Evolutionary conservation across 2,797 vertebrate species (phyloP).

Genomic region (Ambastaia sidthimunki): DNA sequence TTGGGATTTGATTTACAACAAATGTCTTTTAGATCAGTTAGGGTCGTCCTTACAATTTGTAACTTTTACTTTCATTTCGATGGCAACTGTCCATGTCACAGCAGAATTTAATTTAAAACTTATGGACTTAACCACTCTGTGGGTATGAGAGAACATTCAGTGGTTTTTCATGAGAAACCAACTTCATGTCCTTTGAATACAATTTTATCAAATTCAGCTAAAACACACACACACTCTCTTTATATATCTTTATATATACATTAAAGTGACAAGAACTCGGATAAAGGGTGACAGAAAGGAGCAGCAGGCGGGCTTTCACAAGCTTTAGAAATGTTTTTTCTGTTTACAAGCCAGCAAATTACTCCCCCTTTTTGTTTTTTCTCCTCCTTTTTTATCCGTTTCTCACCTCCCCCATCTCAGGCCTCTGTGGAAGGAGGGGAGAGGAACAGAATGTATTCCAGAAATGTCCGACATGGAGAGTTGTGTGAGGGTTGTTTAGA

Average conservation of each 20-base stretch:
- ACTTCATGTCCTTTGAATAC: neutral
- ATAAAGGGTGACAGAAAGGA: neutral
- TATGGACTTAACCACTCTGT: too few relatives aligned
- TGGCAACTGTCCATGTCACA: too few relatives aligned
- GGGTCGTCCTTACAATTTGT: too few relatives aligned
- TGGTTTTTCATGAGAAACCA: neutral
- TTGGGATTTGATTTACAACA: neutral
- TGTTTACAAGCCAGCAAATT: neutral
- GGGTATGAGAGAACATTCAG: too few relatives aligned
- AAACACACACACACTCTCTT: neutral
- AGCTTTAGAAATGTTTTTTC: slow-evolving; percentile 6
- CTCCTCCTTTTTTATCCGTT: neutral
- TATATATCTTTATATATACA: neutral
- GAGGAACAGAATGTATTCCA: slow-evolving; percentile 75
- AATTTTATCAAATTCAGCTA: neutral
- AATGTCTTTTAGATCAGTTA: neutral
- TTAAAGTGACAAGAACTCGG: neutral
- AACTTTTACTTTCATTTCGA: too few relatives aligned
- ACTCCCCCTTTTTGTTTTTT: neutral
- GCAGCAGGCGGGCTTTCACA: slow-evolving; percentile 14
- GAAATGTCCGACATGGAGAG: slow-evolving; percentile 72
- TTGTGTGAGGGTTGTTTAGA: slow-evolving; percentile 68
- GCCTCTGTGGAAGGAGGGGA: slow-evolving; percentile 67
- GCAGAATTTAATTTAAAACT: too few relatives aligned
- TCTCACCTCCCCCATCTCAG: slow-evolving; percentile 63